Base-by-base conservation (phyloP, 2,888 invertebrate species). In the Crepidodera aurea region DNA sequence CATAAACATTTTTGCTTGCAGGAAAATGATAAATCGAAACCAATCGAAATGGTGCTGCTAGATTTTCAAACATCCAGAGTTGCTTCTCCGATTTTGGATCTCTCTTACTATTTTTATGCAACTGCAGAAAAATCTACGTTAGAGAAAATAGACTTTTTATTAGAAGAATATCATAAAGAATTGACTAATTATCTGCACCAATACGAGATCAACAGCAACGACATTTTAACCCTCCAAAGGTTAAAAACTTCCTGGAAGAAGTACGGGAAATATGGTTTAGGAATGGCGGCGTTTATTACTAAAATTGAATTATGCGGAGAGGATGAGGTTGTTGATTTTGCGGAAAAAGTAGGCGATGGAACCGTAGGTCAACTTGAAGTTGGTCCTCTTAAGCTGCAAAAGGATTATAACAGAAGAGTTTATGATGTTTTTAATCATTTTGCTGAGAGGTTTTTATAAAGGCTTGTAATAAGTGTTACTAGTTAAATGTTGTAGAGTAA, bases 51-150 rank as follows among this genome's bases (percentile, higher is more conserved):
- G 69, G 56, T 66, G 16, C 72, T 76, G 40, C 54, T 76, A 5
- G 76, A 76, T 51, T 75, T 75, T 40, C 76, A 76, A 59, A 29
- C 75, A 8, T 67, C 71, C 1, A 58, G 67, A 18, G 34, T 73
- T 2, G 70, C 69, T 0, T 72, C 73, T 0, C 75, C 74, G n/a
- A 63, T 73, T 8, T 63, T 67, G 34, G 76, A 76, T 62, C 60
- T 76, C 13, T 73, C 73, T 3, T 76, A 75, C 51, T 75, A 72
- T 50, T 58, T 76, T 2, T 76, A 76, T 51, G 46, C 66, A 7
- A 68, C 70, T 16, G 68, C 68, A 1, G 73, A 73, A 44, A 63
- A 65, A 40, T 12, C 63, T 3, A 61, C 68, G 4, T 51, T 75
- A 4, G 59, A 74, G 8, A 59, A 74, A 18, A 68, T 72, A 44